These are phyloP conservation scores for Lateolabrax maculatus DNA, from an alignment of 2,797 vertebrate species.

Conservation along the genomic window DNA sequence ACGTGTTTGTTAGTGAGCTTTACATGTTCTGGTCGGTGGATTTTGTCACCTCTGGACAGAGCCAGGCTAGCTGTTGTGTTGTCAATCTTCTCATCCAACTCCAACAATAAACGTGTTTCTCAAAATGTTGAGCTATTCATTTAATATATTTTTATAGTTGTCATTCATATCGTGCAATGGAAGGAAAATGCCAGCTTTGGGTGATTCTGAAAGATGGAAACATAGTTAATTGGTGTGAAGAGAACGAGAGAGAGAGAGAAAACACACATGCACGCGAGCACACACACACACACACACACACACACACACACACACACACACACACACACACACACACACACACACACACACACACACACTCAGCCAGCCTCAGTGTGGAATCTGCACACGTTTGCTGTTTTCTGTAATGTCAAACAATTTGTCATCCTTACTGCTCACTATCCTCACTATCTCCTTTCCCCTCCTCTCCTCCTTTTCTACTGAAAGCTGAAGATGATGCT, in stretches of 20 bases:
- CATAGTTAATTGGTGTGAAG: not conserved
- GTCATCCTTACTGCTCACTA: constrained; percentile 84
- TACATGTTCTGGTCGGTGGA: not conserved
- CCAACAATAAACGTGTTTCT: not conserved
- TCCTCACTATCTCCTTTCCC: constrained; percentile 57
- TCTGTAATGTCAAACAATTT: constrained; percentile 80
- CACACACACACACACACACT: not conserved
- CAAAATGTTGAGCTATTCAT: not conserved
- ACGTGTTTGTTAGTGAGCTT: not conserved
- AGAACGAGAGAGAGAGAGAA: not conserved
- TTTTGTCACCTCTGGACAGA: not conserved
- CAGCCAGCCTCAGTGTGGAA: constrained; percentile 16
- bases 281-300: not conserved
- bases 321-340: too few relatives aligned
- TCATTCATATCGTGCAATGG: not conserved
- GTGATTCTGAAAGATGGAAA: constrained; percentile 8
- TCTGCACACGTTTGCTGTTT: constrained; percentile 68
- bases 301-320: too few relatives aligned
- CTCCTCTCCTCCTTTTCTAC: not conserved
- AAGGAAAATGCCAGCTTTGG: not conserved
- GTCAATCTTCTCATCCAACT: not conserved
- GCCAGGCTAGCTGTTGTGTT: not conserved
- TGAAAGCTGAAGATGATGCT: not conserved
- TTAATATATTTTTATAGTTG: not conserved
- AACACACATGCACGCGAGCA: too few relatives aligned